Conservation (phyloP, 2,797 vertebrate species). For the Coccyzus lansbergi region DNA sequence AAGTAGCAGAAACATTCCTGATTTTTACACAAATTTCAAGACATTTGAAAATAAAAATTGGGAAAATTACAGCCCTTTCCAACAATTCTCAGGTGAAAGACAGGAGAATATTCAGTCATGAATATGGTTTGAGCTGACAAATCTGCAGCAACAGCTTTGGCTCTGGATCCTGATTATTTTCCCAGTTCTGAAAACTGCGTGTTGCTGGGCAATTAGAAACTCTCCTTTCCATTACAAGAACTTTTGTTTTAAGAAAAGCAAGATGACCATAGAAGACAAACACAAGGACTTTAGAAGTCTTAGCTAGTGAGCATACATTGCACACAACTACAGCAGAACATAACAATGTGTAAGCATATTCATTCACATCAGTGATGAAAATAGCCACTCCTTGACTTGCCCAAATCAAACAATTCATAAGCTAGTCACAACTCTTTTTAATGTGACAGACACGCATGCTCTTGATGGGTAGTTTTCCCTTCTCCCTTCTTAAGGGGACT, state of each 20-base stretch:
- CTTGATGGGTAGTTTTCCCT: background rate
- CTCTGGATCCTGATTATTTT: background rate
- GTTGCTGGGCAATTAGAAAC: rapidly evolving
- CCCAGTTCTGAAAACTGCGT: background rate
- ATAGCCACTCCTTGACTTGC: background rate
- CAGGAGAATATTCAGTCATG: background rate
- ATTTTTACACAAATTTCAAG: background rate
- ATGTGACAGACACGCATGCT: background rate
- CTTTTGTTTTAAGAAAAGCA: background rate
- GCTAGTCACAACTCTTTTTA: background rate
- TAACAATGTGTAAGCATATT: background rate
- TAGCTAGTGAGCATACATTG: background rate
- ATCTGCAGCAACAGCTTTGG: background rate
- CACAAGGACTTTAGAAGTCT: background rate
- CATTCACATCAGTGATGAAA: background rate
- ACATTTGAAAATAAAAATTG: background rate
- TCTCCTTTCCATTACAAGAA: background rate
- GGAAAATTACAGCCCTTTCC: background rate
- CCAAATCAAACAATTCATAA: background rate
- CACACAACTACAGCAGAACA: background rate
- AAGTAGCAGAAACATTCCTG: background rate
- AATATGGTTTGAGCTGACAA: background rate
- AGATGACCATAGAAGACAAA: background rate
- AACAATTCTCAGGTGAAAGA: background rate
- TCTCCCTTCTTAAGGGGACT: background rate